Evolutionary conservation across 2,797 vertebrate species (phyloP), one percentile per base, ranked within the genome.

Genomic region (Oreochromis mossambicus): DNA sequence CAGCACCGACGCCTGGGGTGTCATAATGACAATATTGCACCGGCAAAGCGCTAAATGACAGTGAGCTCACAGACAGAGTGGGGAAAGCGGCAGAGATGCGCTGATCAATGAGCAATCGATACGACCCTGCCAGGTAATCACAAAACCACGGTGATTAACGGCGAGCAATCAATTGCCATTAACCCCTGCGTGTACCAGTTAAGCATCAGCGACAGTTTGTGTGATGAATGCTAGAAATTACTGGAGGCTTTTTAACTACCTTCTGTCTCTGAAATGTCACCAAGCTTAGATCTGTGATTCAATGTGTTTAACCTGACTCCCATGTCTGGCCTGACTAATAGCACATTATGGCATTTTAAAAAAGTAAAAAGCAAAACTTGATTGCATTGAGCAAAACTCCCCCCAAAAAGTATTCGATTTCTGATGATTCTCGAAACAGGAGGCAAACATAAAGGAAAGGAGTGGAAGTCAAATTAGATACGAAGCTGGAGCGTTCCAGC

Each of bases 121-220:
- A 87, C 3, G 7, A 46, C 75, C 86, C 92, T 91, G 93, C 94
- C 93, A 94, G 92, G 94, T 94, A 94, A 95, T 95, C 94, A 94
- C 91, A 93, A 96, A 75, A 94, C 86, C 87, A 8, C 61, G 58
- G 92, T 94, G 95, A 96, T 96, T 95, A 96, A 96, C 91, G 82
- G 82, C 78, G 29, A 84, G 91, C 87, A 56, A 95, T 96, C 94
- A 90, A 96, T 95, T 78, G 88, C 92, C 78, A 92, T 95, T 95
- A 94, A 96, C 94, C 93, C 92, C 81, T 91, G 84, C 78, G 26
- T 89, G 90, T 88, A 85, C 75, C 83, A 89, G 87, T 85, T 93
- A 91, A 90, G 83, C 77, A 83, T 94, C 89, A 84, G 84, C 14
- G 75, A 51, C 43, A 17, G 82, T 52, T 55, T 7, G 56, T 4